Base-by-base conservation (phyloP, 2,797 vertebrate genomes). In the Garrulus glandarius region DNA sequence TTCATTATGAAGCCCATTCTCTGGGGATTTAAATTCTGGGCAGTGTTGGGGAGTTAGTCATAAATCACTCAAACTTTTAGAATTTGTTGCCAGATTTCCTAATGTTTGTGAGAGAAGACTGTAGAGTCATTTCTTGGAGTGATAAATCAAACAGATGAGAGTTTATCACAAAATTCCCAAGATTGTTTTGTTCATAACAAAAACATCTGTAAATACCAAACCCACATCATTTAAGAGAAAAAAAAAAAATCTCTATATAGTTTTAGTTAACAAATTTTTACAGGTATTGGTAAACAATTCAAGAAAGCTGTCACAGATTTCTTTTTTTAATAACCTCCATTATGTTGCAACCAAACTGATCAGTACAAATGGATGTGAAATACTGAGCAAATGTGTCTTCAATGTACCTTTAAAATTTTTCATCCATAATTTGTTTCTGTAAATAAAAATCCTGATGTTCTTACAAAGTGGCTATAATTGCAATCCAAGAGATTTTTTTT, bases 131-230 rank as follows among this genome's bases (percentile, higher is more conserved):
- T 91, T 26, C 75, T 82, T 55, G 13, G 29, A 64, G 29, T 37
- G 47, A 87, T 93, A 96, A 94, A 95, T 93, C 91, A 95, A 82
- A 67, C 16, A 80, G 9, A 85, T n/a, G 47, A 83, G 37, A 93
- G 43, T 39, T 89, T 89, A 85, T 90, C 32, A 86, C 50, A 47
- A 84, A 93, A 95, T 78, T 91, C 87, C 71, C 91, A 89, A 77
- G 68, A 77, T 27, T 47, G 21, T 74, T 89, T 64, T 71, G 27
- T 77, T 96, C 75, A 32, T 74, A 90, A 91, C 59, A 56, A 80
- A 89, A 95, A 70, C 59, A 96, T 88, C 92, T 96, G 47, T 72
- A 80, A 89, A 87, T 60, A 80, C 10, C 52, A 87, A 64, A 84
- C 29, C 13, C 21, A 56, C 34, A 72, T 34, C 34, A 75, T 20